Conservation (phyloP, 2,888 invertebrate genomes). For the Caenorhabditis becei region DNA sequence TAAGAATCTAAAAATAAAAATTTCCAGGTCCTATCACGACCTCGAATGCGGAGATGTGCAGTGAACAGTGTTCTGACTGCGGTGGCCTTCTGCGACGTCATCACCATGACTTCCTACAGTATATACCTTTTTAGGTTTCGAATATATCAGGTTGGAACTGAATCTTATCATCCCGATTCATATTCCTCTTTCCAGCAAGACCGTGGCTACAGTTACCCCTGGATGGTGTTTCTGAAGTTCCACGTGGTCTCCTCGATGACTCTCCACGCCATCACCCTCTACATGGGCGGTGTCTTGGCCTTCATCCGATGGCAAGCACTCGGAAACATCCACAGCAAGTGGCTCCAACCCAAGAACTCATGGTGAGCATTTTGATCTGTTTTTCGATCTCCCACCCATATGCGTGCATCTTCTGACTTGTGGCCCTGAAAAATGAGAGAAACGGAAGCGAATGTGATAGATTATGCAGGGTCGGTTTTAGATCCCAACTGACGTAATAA, state of each 20-base stretch:
- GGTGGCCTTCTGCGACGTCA: slow-evolving; percentile 75
- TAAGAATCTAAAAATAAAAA: no score
- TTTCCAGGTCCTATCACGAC: slow-evolving; percentile 63
- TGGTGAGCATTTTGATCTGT: slow-evolving; percentile 58
- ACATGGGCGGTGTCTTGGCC: slow-evolving; percentile 74
- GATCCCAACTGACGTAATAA: slow-evolving; percentile 3
- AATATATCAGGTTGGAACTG: slow-evolving; percentile 67
- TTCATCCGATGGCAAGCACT: slow-evolving; percentile 75
- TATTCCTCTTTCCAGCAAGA: slow-evolving; percentile 50
- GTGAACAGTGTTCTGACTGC: slow-evolving; percentile 75
- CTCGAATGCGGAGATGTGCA: slow-evolving; percentile 71
- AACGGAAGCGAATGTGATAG: background rate
- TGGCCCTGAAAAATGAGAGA: background rate
- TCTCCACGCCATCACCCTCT: slow-evolving; percentile 75
- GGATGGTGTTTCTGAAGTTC: slow-evolving; percentile 69
- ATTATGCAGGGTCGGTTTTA: background rate
- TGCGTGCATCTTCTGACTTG: background rate
- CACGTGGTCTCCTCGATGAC: slow-evolving; percentile 76
- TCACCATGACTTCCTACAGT: slow-evolving; percentile 74
- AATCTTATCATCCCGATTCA: background rate
- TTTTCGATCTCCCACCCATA: background rate
- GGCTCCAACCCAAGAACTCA: slow-evolving; percentile 71
- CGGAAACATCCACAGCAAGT: slow-evolving; percentile 73
- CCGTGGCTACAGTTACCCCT: slow-evolving; percentile 66
- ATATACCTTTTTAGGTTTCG: slow-evolving; percentile 72